Base-by-base conservation (phyloP, 2,888 invertebrate species). In the Hyppa rectilinea region DNA sequence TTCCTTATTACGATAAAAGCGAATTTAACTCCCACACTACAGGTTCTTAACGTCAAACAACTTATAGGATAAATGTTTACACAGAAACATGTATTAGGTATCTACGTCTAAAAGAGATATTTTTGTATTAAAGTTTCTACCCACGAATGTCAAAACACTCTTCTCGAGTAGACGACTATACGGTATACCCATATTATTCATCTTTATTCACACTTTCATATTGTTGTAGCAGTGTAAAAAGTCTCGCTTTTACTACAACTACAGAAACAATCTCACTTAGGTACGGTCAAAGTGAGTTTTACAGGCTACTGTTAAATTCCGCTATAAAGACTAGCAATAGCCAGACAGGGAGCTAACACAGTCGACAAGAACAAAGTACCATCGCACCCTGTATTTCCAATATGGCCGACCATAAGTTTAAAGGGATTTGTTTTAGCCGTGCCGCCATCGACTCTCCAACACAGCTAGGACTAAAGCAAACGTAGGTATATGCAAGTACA, bases 341-440 rank as follows among this genome's bases (percentile, higher is more conserved):
- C 36, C 47, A 29, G 40, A 29, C 47, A 29, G 5, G 0, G 34
- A 71, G 31, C 62, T 78, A 50, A 71, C 49, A 56, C 61, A 56
- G 56, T 78, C 26, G 56, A 75, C 73, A 62, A 78, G 62, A 78
- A 75, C 56, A 50, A 75, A 75, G 74, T 79, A 55, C 65, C 12
- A 64, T 29, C 10, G 49, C 64, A 72, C 56, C 45, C 61, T 63
- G 45, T 76, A 81, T 76, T 80, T 71, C 43, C 80, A 76, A 76
- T 61, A 74, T 79, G 60, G 80, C 61, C 20, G 61, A 23, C 61
- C 60, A 45, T 74, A 76, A 61, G 31, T 73, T n/a, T 65, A 73
- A 2, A 56, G 29, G 74, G 79, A 78, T 76, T 76, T 60, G 75
- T 52, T 66, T 47, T 31, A 74, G 49, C 29, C 29, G 38, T 65